Evolutionary conservation across 2,888 invertebrate genomes (phyloP), one percentile per base, ranked within the genome.

Genomic region (Acleris sparsana): DNA sequence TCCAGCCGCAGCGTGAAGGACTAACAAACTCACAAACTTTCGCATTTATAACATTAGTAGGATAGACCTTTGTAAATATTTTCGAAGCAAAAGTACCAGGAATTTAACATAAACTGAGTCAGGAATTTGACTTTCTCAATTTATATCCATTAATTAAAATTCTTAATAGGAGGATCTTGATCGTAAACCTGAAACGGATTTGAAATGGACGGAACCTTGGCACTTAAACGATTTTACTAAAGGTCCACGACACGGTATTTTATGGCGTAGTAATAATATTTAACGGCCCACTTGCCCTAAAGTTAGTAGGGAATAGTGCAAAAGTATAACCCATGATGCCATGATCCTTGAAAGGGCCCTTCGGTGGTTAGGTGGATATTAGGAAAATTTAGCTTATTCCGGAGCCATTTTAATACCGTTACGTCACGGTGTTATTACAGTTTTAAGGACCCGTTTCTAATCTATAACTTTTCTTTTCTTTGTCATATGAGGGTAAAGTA

Each of bases 241-340:
- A 53, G 59, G 53, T 49, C 25, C 17, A 39, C 18, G 29, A 62
- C 44, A 44, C 51, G 11, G 13, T 25, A 51, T 43, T 60, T 60
- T 51, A 65, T 49, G 49, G 49, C 53, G 39, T 11, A 55, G 39
- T 51, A 65, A 55, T 65, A 55, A 56, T 61, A 57, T 66, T 66
- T 57, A 49, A 66, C 18, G 52, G 46, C 7, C 44, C 49, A 39
- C 33, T 52, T 18, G 52, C 60, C 61, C 55, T 49, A 57, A 22
- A 33, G 48, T 56, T 52, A 22, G 43, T 61, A 55, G 22, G 43
- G 33, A 61, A 61, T 61, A 56, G 60, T 66, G 56, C 61, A 49
- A 56, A 66, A 66, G 29, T 53, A 63, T 58, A 18, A 61, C 60
- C 49, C 20, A 33, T 16, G 6, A 25, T 44, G 56, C 49, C 20